Conservation (phyloP, 2,888 invertebrate species). For the Ptychoptera contaminata region DNA sequence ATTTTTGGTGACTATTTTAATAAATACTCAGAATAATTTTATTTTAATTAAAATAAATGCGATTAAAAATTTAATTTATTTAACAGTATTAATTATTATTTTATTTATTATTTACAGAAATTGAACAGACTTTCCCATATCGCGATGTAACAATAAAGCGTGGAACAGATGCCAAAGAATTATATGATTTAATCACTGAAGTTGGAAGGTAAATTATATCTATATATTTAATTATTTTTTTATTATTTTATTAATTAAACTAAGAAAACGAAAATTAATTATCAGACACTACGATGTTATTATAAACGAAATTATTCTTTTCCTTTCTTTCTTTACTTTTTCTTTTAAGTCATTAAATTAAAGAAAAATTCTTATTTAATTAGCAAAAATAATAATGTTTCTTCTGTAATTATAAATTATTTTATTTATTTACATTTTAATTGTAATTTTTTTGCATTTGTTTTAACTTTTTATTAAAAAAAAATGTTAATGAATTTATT, state of each 20-base stretch:
- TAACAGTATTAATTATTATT: slow-evolving; percentile 5
- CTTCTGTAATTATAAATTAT: too few relatives aligned
- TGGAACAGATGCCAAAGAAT: slow-evolving; percentile 70
- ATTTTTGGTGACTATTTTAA: not conserved
- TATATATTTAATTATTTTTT: not conserved
- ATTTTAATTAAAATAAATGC: not conserved
- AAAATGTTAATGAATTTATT: too few relatives aligned
- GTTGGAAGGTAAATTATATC: slow-evolving; percentile 73
- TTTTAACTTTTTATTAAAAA: too few relatives aligned
- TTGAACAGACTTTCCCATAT: slow-evolving; percentile 77
- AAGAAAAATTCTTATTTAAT: too few relatives aligned
- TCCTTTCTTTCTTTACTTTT: not conserved
- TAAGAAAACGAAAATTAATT: too few relatives aligned
- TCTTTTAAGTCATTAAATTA: too few relatives aligned
- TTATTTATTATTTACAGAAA: slow-evolving; percentile 40
- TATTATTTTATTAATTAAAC: too few relatives aligned
- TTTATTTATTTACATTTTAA: too few relatives aligned
- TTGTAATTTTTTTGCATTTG: too few relatives aligned
- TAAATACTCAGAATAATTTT: too few relatives aligned
- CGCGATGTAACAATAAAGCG: slow-evolving; percentile 74
- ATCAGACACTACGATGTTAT: not conserved
- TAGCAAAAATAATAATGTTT: too few relatives aligned
- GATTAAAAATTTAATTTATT: slow-evolving; percentile 4
- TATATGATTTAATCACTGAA: slow-evolving; percentile 75
- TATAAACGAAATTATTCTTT: not conserved